phyloP scores from a whole-genome alignment of 1,140 invertebrate species.

The Pseudoatta argentina region DNA sequence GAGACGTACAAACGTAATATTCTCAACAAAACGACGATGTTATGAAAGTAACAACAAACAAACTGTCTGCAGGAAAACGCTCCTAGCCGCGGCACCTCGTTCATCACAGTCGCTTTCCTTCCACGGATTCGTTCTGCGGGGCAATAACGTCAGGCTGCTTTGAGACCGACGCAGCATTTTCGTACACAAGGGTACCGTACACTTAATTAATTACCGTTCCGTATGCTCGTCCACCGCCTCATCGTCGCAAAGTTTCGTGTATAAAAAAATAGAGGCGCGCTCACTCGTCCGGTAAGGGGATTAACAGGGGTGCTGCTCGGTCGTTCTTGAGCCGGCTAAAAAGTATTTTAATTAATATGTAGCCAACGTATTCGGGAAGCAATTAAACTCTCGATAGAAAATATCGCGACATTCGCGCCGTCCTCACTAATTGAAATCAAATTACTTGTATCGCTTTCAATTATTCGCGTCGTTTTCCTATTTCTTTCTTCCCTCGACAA shows the following conservation, averaged over 20 bases:
- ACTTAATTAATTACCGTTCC: constrained; percentile 80
- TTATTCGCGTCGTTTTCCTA: not conserved
- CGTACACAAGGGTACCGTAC: constrained; percentile 75
- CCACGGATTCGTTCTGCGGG: constrained; percentile 73
- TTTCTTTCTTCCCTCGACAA: not conserved
- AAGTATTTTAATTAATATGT: constrained; percentile 71
- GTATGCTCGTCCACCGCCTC: not conserved
- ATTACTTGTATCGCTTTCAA: constrained; percentile 43
- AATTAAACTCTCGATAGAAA: constrained; percentile 51
- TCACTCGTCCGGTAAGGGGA: constrained; percentile 16
- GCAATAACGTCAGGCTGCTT: constrained; percentile 77
- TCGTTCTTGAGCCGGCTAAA: constrained; percentile 50
- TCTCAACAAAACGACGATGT: not conserved
- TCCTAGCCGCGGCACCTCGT: constrained; percentile 35
- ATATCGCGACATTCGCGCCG: constrained; percentile 23
- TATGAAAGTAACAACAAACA: not conserved
- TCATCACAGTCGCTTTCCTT: constrained; percentile 67
- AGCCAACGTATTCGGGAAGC: constrained; percentile 44
- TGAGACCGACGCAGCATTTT: constrained; percentile 74
- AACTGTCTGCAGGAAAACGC: constrained; percentile 34
- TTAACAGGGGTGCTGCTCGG: constrained; percentile 50
- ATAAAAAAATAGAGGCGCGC: constrained; percentile 50
- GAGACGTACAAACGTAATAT: not conserved
- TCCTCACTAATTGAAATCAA: constrained; percentile 43
- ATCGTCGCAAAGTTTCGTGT: constrained; percentile 58